Base-by-base conservation (phyloP, 2,797 vertebrate genomes). In the Neomorphus geoffroyi region DNA sequence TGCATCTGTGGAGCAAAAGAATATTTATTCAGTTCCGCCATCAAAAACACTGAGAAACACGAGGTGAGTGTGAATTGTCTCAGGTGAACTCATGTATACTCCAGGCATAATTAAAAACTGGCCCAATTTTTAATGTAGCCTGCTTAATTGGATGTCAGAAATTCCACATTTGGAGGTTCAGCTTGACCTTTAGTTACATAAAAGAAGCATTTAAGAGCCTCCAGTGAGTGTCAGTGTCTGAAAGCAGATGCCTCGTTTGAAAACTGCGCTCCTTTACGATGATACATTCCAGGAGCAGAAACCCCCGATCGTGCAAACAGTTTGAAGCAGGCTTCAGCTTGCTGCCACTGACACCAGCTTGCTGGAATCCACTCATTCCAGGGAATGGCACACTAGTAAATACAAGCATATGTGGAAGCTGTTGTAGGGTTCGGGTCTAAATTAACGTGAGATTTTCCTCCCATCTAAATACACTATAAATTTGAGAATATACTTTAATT, bases 121-220 rank as follows among this genome's bases (percentile, higher is more conserved):
- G 84, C 33, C 90, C 60, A 28, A 22, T 73, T 93, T 95, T 84
- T 86, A 88, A 35, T 77, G 60, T 64, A 57, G 70, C 66, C 94
- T 92, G 88, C 90, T 90, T 88, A 74, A 86, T 88, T 96, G 90
- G 66, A 92, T 94, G 94, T 95, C 92, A 97, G 74, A 96, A 88
- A 93, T 96, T 96, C 94, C 91, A 80, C 88, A 77, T 94, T 93
- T 72, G 60, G 73, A 95, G 60, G 51, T 92, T 93, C 87, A 62
- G 33, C 86, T 81, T 95, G 92, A 95, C 94, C 86, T 97, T 96
- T 88, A 90, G 90, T 90, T 95, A 86, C 80, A 93, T 92, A 92
- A 95, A 96, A 94, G 90, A 81, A 73, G 74, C 67, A 90, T 94
- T 92, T 92, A 93, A 94, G 83, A 93, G 91, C 86, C 86, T 94